A percentile compares a stretch with the other conserved stretches of the same genome.
These are phyloP conservation scores for Oscheius sp. DNA, from an alignment of 2,888 invertebrate genomes.

Conservation along the genomic window DNA sequence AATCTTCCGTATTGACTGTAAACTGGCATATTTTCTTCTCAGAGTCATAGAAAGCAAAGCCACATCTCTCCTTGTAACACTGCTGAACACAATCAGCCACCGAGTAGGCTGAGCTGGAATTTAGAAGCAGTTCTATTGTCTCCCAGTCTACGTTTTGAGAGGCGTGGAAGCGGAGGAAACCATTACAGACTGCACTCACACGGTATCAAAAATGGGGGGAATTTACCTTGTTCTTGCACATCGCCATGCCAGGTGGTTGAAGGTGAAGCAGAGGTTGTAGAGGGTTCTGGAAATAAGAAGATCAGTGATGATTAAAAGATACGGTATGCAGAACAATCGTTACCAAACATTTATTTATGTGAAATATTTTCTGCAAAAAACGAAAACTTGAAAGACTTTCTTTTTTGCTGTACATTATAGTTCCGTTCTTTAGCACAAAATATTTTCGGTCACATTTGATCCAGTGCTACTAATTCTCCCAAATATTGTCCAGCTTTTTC, in stretches of 20 bases:
- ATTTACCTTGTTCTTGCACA: conserved; percentile 17
- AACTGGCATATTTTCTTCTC: conserved; percentile 45
- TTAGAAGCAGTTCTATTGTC: conserved; percentile 55
- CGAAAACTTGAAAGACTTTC: too few relatives aligned
- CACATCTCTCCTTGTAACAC: conserved; percentile 53
- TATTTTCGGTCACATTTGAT: not conserved
- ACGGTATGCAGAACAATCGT: too few relatives aligned
- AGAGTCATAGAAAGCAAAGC: conserved; percentile 54
- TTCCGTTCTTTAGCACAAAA: too few relatives aligned
- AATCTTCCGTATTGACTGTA: conserved; percentile 53
- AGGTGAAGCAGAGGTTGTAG: not conserved
- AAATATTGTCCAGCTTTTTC: not conserved
- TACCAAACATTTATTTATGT: too few relatives aligned
- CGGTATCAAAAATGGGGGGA: not conserved
- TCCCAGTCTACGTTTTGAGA: conserved; percentile 51
- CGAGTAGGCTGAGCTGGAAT: conserved; percentile 41
- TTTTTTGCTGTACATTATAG: too few relatives aligned
- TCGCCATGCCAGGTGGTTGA: conserved; percentile 14
- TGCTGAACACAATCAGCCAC: conserved; percentile 53
- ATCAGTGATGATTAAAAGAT: too few relatives aligned
- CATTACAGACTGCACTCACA: conserved; percentile 34
- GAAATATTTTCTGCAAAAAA: too few relatives aligned
- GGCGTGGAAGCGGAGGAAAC: conserved; percentile 40
- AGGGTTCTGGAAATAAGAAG: not conserved
- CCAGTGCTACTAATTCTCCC: not conserved